Evolutionary conservation across 1,140 invertebrate genomes (phyloP).

Genomic region (Bombus superbus): DNA sequence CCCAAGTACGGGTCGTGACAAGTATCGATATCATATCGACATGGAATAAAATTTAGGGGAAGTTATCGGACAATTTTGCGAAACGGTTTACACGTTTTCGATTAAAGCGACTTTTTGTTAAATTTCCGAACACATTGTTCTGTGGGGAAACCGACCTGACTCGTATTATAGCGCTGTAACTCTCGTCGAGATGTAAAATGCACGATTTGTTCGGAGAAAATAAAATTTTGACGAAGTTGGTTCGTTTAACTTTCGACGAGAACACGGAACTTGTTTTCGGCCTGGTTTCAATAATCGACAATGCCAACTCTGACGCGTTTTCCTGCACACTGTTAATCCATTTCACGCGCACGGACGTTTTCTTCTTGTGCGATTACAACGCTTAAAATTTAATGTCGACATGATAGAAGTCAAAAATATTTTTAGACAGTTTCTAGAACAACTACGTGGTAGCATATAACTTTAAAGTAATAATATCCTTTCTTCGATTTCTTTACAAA

Average conservation of each 20-base stretch:
- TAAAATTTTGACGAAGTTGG: neutral
- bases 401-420: too few species aligned
- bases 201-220: neutral
- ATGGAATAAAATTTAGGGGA: too few species aligned
- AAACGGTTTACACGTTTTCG: too few species aligned
- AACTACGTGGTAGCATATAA: too few species aligned
- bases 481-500: too few species aligned
- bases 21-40: too few species aligned
- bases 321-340: neutral
- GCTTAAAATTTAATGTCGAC: neutral
- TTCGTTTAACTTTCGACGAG: conserved; percentile 23
- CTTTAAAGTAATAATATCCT: too few species aligned
- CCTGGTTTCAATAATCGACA: neutral
- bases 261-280: neutral
- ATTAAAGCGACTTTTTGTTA: neutral
- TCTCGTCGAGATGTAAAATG: neutral
- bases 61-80: too few species aligned
- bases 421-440: too few species aligned
- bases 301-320: neutral
- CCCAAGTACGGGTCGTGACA: too few species aligned
- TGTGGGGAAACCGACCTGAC: too few species aligned
- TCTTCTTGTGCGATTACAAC: neutral
- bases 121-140: neutral
- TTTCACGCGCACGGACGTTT: neutral
- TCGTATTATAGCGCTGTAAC: too few species aligned